A percentile compares a stretch with the other conserved stretches of the same genome.
These are phyloP conservation scores for Pavo muticus DNA, from an alignment of 2,113 vertebrate species.

Conservation along the genomic window DNA sequence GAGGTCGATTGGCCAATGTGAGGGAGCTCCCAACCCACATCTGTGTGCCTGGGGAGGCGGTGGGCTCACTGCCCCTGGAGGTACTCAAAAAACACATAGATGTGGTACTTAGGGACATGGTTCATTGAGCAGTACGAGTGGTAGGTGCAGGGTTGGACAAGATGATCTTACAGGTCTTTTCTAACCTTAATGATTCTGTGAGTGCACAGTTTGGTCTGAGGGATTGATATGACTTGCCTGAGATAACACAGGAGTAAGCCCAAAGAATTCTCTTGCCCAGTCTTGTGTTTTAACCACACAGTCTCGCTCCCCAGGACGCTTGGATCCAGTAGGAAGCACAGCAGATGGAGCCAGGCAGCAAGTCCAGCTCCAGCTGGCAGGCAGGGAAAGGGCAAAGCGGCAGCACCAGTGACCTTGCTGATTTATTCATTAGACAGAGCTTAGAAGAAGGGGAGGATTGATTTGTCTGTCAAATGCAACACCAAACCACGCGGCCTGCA, in stretches of 20 bases:
- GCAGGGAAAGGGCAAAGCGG: slow-evolving; percentile 34
- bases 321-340: neutral
- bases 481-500: slow-evolving; percentile 42
- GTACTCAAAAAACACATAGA: too few relatives aligned
- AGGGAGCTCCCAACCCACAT: neutral
- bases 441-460: slow-evolving; percentile 67
- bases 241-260: neutral
- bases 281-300: neutral
- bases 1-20: accelerated
- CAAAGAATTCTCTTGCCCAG: neutral
- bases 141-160: too few relatives aligned
- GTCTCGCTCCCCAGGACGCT: neutral
- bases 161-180: too few relatives aligned
- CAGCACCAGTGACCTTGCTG: slow-evolving; percentile 68
- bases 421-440: slow-evolving; percentile 72
- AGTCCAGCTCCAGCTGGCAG: slow-evolving; percentile 37
- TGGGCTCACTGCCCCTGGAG: too few relatives aligned
- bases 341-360: slow-evolving; percentile 38
- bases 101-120: too few relatives aligned
- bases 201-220: neutral
- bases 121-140: too few relatives aligned
- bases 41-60: too few relatives aligned
- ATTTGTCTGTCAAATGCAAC: slow-evolving; percentile 73
- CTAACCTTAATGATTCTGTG: neutral
- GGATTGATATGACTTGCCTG: neutral